phyloP scores from a whole-genome alignment of 2,888 invertebrate species.

The Saturnia japonica region DNA sequence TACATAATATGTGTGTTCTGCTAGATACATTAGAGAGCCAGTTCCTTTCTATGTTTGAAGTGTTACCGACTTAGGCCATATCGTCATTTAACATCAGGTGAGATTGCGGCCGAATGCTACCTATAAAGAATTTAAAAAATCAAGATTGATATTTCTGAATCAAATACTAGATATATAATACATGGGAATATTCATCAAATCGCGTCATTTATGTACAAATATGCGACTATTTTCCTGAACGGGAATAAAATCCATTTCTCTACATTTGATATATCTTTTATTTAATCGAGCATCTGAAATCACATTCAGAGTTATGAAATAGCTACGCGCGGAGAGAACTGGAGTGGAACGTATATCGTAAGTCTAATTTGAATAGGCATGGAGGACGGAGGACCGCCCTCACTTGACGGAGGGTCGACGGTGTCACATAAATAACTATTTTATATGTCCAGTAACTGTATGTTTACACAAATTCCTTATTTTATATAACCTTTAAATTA shows the following conservation, averaged over 20 bases:
- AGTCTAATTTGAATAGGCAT: constrained; percentile 64
- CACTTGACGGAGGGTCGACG: constrained; percentile 58
- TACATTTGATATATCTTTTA: constrained; percentile 41
- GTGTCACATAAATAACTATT: constrained; percentile 63
- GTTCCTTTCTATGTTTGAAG: too few relatives aligned
- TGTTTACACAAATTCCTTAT: constrained; percentile 22
- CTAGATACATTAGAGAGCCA: too few relatives aligned
- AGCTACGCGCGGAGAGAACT: constrained; percentile 39
- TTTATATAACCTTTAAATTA: neutral
- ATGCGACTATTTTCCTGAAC: neutral
- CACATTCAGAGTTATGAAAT: constrained; percentile 53
- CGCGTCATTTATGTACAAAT: neutral
- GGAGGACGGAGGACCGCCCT: constrained; percentile 44
- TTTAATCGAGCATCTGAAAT: constrained; percentile 57
- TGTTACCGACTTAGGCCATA: too few relatives aligned
- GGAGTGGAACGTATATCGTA: constrained; percentile 48
- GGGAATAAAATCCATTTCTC: constrained; percentile 1
- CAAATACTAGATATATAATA: too few relatives aligned
- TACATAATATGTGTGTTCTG: too few relatives aligned
- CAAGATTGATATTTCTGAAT: too few relatives aligned
- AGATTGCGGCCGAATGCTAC: too few relatives aligned
- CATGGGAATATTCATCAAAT: neutral
- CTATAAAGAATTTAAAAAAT: too few relatives aligned
- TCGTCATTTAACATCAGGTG: too few relatives aligned
- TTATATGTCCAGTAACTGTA: constrained; percentile 55